Percentiles rank a stretch among this genome's conserved stretches.
phyloP scores from a whole-genome alignment of 2,888 invertebrate species.

The Ommatoiulus sabulosus region DNA sequence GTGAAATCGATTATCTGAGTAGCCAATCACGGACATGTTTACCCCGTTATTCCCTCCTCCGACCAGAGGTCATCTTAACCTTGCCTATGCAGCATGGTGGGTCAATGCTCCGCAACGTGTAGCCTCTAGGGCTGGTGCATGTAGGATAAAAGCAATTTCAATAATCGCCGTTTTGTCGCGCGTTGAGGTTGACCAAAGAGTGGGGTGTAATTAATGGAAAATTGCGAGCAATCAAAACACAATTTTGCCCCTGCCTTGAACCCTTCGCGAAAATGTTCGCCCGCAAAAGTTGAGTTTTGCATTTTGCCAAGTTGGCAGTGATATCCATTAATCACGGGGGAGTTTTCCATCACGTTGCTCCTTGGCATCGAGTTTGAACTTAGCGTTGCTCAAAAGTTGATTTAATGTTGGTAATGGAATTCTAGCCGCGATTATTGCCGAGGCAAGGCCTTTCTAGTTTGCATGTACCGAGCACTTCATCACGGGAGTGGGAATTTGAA shows the following conservation, averaged over 20 bases:
- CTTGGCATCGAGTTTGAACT: slow-evolving; percentile 5
- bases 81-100: background rate
- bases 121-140: background rate
- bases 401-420: slow-evolving; percentile 18
- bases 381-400: slow-evolving; percentile 10
- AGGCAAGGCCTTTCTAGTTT: background rate
- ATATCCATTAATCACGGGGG: slow-evolving; percentile 22
- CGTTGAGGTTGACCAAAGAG: slow-evolving; percentile 3
- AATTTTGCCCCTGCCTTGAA: background rate
- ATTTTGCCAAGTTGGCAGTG: slow-evolving; percentile 14
- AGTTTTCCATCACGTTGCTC: background rate
- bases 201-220: background rate
- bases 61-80: background rate
- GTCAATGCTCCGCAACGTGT: background rate
- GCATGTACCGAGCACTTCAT: slow-evolving; percentile 11
- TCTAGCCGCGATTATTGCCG: background rate
- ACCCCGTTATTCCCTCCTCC: background rate
- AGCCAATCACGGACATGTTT: background rate
- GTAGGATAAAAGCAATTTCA: background rate
- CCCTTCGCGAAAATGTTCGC: background rate
- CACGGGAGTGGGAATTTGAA: background rate
- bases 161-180: background rate
- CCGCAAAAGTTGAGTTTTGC: background rate
- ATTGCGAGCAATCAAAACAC: background rate
- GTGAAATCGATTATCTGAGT: background rate